These are phyloP conservation scores for Pantherophis guttatus DNA, from an alignment of 2,113 vertebrate species.

Conservation along the genomic window DNA sequence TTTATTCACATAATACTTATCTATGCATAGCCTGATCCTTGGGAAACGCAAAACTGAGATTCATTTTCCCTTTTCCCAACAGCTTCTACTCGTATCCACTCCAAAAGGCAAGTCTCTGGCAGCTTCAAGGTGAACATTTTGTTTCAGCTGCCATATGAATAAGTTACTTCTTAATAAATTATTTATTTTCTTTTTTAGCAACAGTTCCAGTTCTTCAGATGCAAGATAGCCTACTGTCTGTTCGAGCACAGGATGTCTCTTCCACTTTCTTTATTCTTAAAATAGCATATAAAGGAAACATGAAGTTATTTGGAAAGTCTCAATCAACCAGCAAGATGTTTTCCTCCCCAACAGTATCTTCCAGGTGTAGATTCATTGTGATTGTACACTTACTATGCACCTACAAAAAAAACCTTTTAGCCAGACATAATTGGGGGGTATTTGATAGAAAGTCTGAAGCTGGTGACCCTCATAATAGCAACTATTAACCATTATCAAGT, in stretches of 20 bases:
- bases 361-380: not conserved
- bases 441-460: not conserved
- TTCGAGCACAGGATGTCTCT: slow-evolving; percentile 23
- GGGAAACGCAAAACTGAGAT: slow-evolving; percentile 58
- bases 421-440: not conserved
- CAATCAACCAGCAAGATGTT: not conserved
- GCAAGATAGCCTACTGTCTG: slow-evolving; percentile 2
- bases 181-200: slow-evolving; percentile 47
- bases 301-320: not conserved
- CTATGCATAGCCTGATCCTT: slow-evolving; percentile 57
- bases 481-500: not conserved
- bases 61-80: slow-evolving; percentile 49
- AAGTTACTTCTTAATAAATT: slow-evolving; percentile 69
- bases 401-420: not conserved
- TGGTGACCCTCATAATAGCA: not conserved
- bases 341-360: not conserved
- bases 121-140: slow-evolving; percentile 33
- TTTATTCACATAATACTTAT: slow-evolving; percentile 70
- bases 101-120: slow-evolving; percentile 52
- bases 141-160: slow-evolving; percentile 62
- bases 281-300: not conserved
- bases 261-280: slow-evolving; percentile 10
- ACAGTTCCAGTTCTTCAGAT: slow-evolving; percentile 55
- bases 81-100: slow-evolving; percentile 51
- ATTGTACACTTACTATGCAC: fast-evolving